Conservation (phyloP, 2,888 invertebrate species). For the Formica aserva region DNA sequence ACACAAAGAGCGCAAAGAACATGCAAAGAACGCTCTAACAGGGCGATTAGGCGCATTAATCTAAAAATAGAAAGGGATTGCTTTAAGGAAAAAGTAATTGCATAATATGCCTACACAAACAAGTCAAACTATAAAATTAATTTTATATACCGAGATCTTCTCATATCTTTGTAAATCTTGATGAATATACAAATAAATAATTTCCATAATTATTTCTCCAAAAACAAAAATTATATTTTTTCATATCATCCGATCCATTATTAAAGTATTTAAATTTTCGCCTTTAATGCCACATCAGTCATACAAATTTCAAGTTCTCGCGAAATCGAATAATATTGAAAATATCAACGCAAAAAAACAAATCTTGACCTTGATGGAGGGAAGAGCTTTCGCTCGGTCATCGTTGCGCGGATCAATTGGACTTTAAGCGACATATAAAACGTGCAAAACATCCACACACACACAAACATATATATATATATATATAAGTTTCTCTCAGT, state of each 20-base stretch:
- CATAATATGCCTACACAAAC: not conserved
- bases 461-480: not conserved
- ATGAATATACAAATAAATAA: not conserved
- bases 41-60: conserved; percentile 46
- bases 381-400: conserved; percentile 57
- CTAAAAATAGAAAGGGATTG: conserved; percentile 42
- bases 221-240: not conserved
- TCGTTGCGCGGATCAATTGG: conserved; percentile 79
- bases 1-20: conserved; percentile 41
- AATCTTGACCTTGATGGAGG: conserved; percentile 56
- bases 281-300: not conserved
- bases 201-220: not conserved
- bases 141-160: not conserved
- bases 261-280: not conserved
- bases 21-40: conserved; percentile 28
- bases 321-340: conserved; percentile 13
- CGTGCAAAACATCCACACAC: conserved; percentile 57
- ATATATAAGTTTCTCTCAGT: not conserved
- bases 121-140: not conserved
- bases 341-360: conserved; percentile 8
- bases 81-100: conserved; percentile 30
- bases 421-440: conserved; percentile 71
- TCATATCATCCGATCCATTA: not conserved
- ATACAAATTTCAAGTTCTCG: not conserved
- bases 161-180: not conserved